phyloP scores from a whole-genome alignment of 1,140 invertebrate genomes.

The Drosophila teissieri region DNA sequence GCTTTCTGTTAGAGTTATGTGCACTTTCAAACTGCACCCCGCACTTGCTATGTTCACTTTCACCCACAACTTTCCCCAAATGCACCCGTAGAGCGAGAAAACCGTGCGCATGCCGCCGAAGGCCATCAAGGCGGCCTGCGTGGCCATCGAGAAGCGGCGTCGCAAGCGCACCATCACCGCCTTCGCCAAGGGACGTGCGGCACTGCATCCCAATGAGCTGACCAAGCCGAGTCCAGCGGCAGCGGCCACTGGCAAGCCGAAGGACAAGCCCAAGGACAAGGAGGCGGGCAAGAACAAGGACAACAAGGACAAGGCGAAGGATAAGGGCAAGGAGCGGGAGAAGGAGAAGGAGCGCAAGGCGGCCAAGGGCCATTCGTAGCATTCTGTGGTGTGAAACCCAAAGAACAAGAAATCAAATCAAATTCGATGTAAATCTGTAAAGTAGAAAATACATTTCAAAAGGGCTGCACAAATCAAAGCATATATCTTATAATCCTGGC shows the following conservation, averaged over 20 bases:
- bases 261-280: constrained; percentile 1
- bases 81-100: not conserved
- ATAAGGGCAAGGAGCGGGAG: not conserved
- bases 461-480: too few species aligned
- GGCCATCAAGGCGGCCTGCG: not conserved
- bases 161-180: not conserved
- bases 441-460: too few species aligned
- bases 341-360: constrained; percentile 1
- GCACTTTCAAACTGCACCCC: not conserved
- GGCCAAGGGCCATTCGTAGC: constrained; percentile 3
- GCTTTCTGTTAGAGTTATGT: not conserved
- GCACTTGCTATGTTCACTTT: not conserved
- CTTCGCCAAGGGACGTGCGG: not conserved
- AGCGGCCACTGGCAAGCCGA: not conserved
- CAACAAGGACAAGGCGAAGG: not conserved
- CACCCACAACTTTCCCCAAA: not conserved
- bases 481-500: too few species aligned
- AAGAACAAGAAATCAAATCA: not conserved
- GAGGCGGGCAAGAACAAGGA: not conserved
- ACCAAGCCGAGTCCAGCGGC: not conserved
- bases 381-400: not conserved
- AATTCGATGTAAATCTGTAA: not conserved
- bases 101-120: not conserved
- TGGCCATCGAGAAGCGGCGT: constrained; percentile 1
- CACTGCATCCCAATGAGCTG: not conserved